Evolutionary conservation across 2,888 invertebrate genomes (phyloP).

Genomic region (Tenthredo notha): DNA sequence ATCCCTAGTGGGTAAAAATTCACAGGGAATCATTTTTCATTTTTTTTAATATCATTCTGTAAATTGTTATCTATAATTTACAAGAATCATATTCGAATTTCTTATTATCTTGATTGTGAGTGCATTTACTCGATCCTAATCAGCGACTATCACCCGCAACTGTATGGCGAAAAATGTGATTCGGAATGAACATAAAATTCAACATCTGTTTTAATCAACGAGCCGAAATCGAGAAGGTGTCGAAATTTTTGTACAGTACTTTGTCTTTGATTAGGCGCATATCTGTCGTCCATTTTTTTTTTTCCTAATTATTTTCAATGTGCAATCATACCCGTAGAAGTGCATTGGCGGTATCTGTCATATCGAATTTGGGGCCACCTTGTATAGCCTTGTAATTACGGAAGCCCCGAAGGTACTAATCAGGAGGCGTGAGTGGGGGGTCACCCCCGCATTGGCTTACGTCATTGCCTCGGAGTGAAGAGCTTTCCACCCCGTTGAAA

Average conservation of each 20-base stretch:
- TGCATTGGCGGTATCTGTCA: background rate
- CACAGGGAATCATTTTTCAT: background rate
- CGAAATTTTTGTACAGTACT: background rate
- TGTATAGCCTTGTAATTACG: slow-evolving; percentile 39
- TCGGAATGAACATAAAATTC: background rate
- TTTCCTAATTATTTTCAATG: background rate
- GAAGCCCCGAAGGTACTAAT: slow-evolving; percentile 41
- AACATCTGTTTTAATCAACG: background rate
- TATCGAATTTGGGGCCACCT: slow-evolving; percentile 11
- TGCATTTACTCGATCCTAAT: background rate
- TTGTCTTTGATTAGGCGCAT: background rate
- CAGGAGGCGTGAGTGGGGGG: slow-evolving; percentile 6
- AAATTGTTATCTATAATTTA: too few relatives aligned
- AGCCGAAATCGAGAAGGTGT: background rate
- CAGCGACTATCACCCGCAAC: background rate
- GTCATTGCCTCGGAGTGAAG: slow-evolving; percentile 7
- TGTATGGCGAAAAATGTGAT: background rate
- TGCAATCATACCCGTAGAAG: slow-evolving; percentile 17
- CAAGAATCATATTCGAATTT: background rate
- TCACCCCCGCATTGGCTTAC: slow-evolving; percentile 14
- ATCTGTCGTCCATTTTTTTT: background rate
- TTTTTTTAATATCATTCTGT: background rate
- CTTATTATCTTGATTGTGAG: background rate
- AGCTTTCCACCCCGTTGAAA: slow-evolving; percentile 9
- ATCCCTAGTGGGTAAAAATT: background rate